A percentile compares a stretch with the other conserved stretches of the same genome.
Evolutionary conservation across 2,888 invertebrate species (phyloP).

Genomic region (Crossocerus cetratus): DNA sequence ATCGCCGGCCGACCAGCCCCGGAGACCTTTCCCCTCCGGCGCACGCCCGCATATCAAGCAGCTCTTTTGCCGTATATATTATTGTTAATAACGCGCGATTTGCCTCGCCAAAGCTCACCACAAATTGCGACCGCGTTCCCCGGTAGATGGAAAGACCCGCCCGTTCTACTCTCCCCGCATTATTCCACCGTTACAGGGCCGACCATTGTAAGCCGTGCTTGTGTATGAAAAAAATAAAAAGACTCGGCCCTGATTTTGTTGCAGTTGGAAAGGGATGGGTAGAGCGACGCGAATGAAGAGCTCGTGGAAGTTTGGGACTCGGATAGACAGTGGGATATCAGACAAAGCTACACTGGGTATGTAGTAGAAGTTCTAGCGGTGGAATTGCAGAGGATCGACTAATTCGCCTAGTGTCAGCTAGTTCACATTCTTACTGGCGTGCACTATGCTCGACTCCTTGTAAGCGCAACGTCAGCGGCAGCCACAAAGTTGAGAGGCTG

Average conservation of each 20-base stretch:
- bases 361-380: too few species aligned
- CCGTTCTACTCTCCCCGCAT: too few species aligned
- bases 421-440: neutral
- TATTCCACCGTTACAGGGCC: too few species aligned
- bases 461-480: constrained; percentile 3
- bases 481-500: neutral
- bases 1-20: constrained; percentile 1
- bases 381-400: too few species aligned
- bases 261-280: too few species aligned
- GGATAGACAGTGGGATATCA: too few species aligned
- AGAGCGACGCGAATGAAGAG: too few species aligned
- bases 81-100: constrained; percentile 3
- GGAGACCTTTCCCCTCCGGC: constrained; percentile 1
- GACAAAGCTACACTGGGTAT: too few species aligned
- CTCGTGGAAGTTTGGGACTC: too few species aligned
- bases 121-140: neutral
- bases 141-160: neutral
- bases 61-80: neutral
- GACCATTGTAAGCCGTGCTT: too few species aligned
- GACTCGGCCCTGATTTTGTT: too few species aligned
- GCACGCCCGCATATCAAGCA: neutral
- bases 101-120: neutral
- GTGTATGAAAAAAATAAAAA: too few species aligned
- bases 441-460: neutral
- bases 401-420: neutral